Conservation (phyloP, 2,797 vertebrate genomes). For the Potorous gilbertii region DNA sequence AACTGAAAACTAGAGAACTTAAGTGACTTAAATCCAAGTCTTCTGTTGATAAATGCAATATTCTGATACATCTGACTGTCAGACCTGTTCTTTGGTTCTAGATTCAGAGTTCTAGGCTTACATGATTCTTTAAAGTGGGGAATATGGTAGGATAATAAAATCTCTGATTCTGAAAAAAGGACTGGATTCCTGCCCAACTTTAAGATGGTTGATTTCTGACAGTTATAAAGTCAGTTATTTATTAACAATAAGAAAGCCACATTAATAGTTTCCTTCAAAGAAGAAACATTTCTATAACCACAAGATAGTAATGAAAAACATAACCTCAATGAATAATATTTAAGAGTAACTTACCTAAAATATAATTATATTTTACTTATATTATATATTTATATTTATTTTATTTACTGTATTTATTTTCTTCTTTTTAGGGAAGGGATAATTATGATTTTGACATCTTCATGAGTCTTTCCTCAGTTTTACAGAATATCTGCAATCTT, state of each 20-base stretch:
- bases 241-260: not conserved
- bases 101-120: not conserved
- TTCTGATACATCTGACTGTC: not conserved
- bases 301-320: not conserved
- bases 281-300: not conserved
- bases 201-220: not conserved
- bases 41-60: not conserved
- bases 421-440: conserved; percentile 5
- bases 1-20: not conserved
- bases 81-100: not conserved
- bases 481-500: not conserved
- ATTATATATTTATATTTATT: too few relatives aligned
- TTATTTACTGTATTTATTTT: not conserved
- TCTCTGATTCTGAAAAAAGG: conserved; percentile 8
- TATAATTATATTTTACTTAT: not conserved
- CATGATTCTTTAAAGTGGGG: not conserved
- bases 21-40: not conserved
- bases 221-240: not conserved
- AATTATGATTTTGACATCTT: not conserved
- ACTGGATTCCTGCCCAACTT: not conserved
- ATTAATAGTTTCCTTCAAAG: not conserved
- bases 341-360: not conserved
- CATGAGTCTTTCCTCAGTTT: not conserved
- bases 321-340: not conserved
- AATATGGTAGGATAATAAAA: accelerated